phyloP scores from a whole-genome alignment of 2,888 invertebrate genomes.

The Nomada flava region DNA sequence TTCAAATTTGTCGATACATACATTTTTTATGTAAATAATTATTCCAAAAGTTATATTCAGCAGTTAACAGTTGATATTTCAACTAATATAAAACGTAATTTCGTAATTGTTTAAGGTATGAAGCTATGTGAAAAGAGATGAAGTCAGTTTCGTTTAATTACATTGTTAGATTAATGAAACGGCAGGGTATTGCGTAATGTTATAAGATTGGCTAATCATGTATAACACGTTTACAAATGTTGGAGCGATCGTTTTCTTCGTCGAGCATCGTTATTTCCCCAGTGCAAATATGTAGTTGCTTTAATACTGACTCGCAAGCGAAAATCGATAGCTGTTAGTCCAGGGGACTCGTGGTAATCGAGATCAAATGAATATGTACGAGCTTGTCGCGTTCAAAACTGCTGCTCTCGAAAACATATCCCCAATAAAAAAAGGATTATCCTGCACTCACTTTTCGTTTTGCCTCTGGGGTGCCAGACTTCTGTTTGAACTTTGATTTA shows the following conservation, averaged over 20 bases:
- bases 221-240: background rate
- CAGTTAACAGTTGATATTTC: no score
- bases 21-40: no score
- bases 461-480: background rate
- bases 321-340: conserved; percentile 9
- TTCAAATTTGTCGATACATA: no score
- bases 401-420: conserved; percentile 7
- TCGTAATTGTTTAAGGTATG: no score
- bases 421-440: background rate
- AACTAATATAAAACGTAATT: no score
- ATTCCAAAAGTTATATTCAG: no score
- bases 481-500: background rate
- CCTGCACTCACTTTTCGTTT: background rate
- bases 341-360: conserved; percentile 8
- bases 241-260: no score
- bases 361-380: conserved; percentile 30
- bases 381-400: conserved; percentile 4
- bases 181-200: no score
- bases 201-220: no score
- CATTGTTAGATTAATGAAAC: no score
- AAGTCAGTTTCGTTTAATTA: no score
- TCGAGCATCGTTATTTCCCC: background rate
- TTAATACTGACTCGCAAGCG: conserved; percentile 1
- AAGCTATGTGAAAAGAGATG: no score
- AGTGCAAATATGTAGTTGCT: background rate